Base-by-base conservation (phyloP, 2,113 vertebrate genomes). In the Centropus bengalensis region DNA sequence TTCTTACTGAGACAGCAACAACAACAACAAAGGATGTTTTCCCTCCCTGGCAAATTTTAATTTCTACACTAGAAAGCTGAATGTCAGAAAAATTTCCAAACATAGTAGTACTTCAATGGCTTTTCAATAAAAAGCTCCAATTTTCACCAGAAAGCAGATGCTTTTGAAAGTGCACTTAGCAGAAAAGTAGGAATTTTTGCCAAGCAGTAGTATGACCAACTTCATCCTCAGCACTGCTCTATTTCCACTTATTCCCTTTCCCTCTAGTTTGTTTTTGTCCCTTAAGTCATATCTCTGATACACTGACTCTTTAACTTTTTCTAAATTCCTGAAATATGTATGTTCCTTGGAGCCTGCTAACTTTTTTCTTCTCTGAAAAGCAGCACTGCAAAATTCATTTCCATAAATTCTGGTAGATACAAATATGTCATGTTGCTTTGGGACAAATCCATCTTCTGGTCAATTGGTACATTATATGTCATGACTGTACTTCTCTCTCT, bases 71-170 rank as follows among this genome's bases (percentile, higher is more conserved):
- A 80, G 74, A 94, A 84, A 68, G 54, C 23, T 18, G n/a, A 68
- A 38, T 89, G 79, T 60, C 74, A 89, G 66, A 91, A 94, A 93
- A 91, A 54, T 27, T 24, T 56, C 54, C 58, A 79, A 87, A 93
- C 19, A 56, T 30, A 64, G 22, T 45, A 82, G 40, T 49, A 82
- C 24, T 76, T 82, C 73, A 74, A 3, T 15, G 74, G 47, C 8
- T 83, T 56, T 82, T 84, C 45, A 88, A 66, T 5, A 60, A 40
- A 82, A 68, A 80, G 14, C 9, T 44, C 30, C 2, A 8, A 3
- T 47, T 82, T 82, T 74, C 13, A 60, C 14, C 47, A 60, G 49
- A 84, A 84, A 82, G 17, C 10, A 26, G 18, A 56, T 59, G 30
- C 10, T 71, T 32, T 82, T 71, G 26, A 68, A 89, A 89, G 19